phyloP scores from a whole-genome alignment of 2,888 invertebrate genomes.

The Cistogaster globosa region DNA sequence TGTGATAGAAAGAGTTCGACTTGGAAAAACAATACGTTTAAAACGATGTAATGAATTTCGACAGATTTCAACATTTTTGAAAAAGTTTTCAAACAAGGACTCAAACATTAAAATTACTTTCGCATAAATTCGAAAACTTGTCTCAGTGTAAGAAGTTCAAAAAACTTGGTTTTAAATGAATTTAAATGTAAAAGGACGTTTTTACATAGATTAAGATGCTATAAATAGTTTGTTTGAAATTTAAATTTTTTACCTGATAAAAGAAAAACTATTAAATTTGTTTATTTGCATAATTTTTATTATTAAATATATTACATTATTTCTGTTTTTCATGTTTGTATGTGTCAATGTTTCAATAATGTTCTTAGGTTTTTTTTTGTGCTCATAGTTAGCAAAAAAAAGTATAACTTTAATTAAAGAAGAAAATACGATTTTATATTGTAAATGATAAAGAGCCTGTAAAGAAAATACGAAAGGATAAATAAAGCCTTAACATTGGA shows the following conservation, averaged over 20 bases:
- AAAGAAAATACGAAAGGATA: background rate
- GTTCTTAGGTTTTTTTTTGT: constrained; percentile 41
- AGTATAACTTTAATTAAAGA: constrained; percentile 41
- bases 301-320: constrained; percentile 52
- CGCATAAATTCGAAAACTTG: too few species aligned
- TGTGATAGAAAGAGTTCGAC: too few species aligned
- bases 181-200: too few species aligned
- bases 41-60: too few species aligned
- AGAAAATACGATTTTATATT: constrained; percentile 16
- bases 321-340: constrained; percentile 25
- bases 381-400: constrained; percentile 61
- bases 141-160: too few species aligned
- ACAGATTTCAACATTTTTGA: too few species aligned
- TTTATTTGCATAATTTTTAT: constrained; percentile 56
- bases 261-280: background rate
- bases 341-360: constrained; percentile 38
- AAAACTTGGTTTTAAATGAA: too few species aligned
- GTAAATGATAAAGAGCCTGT: constrained; percentile 3
- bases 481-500: background rate
- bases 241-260: background rate
- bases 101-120: too few species aligned
- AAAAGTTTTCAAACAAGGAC: too few species aligned
- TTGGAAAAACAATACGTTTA: too few species aligned
- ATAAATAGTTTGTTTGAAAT: too few species aligned
- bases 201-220: too few species aligned